A percentile compares a stretch with the other conserved stretches of the same genome.
phyloP scores from a whole-genome alignment of 2,888 invertebrate species.

The Drosophila rellima region DNA sequence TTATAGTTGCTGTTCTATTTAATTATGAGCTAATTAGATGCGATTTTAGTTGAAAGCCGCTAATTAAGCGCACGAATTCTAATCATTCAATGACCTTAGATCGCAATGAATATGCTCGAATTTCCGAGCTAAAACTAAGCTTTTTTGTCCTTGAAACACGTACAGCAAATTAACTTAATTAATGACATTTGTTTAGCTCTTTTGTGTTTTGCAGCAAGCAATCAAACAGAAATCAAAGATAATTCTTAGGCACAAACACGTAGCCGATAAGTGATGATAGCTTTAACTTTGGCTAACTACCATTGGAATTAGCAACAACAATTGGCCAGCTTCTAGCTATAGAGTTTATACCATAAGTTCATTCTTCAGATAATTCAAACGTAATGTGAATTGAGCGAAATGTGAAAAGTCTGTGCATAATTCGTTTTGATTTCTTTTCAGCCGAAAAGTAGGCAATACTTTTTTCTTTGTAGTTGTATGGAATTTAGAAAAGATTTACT shows the following conservation, averaged over 20 bases:
- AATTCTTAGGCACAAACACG: conserved; percentile 5
- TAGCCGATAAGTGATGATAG: conserved; percentile 17
- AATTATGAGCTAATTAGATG: conserved; percentile 69
- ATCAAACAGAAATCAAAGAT: conserved; percentile 19
- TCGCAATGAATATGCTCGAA: neutral
- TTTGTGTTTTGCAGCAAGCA: neutral
- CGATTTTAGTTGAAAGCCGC: conserved; percentile 39
- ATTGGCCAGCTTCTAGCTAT: neutral
- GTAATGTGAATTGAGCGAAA: neutral
- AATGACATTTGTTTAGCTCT: conserved; percentile 37
- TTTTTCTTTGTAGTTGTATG: no score
- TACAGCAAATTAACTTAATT: conserved; percentile 67
- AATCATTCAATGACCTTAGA: conserved; percentile 30
- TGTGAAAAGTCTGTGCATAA: neutral
- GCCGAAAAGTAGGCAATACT: no score
- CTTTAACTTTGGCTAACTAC: neutral
- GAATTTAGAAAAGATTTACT: no score
- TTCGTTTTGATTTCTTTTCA: no score
- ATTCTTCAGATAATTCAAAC: neutral
- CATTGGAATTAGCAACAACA: neutral
- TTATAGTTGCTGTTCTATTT: conserved; percentile 42
- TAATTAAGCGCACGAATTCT: conserved; percentile 63
- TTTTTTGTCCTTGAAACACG: conserved; percentile 49
- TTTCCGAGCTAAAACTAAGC: neutral
- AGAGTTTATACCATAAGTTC: conserved; percentile 2